Conservation (phyloP, 2,797 vertebrate species). For the Sebastes miniatus region DNA sequence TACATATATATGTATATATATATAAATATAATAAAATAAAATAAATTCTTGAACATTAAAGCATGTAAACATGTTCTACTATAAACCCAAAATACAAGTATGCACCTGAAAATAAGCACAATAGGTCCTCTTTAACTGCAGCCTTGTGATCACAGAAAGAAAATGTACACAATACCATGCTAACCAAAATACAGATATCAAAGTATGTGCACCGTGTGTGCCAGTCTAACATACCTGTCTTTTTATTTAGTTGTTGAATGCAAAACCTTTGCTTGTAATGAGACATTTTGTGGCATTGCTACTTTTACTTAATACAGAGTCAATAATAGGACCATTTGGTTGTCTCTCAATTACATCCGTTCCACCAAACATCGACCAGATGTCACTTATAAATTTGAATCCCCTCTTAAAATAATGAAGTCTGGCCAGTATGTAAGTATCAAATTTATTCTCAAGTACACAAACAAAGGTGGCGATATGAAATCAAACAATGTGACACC, state of each 20-base stretch:
- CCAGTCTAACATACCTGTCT: background rate
- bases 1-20: too few relatives aligned
- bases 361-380: too few relatives aligned
- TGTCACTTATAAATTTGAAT: background rate
- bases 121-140: too few relatives aligned
- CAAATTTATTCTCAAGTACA: slow-evolving; percentile 85
- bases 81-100: too few relatives aligned
- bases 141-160: too few relatives aligned
- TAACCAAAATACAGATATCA: too few relatives aligned
- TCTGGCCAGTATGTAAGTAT: slow-evolving; percentile 60
- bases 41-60: too few relatives aligned
- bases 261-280: background rate
- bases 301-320: background rate
- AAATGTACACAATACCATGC: too few relatives aligned
- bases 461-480: slow-evolving; percentile 79
- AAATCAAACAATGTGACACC: slow-evolving; percentile 72
- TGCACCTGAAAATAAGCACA: too few relatives aligned
- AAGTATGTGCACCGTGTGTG: background rate
- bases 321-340: background rate
- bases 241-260: background rate
- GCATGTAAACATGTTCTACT: too few relatives aligned
- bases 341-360: background rate
- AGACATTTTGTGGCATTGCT: background rate
- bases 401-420: slow-evolving; percentile 1
- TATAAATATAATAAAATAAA: too few relatives aligned